Conservation (phyloP, 2,797 vertebrate genomes). For the Gambusia yucatana region DNA sequence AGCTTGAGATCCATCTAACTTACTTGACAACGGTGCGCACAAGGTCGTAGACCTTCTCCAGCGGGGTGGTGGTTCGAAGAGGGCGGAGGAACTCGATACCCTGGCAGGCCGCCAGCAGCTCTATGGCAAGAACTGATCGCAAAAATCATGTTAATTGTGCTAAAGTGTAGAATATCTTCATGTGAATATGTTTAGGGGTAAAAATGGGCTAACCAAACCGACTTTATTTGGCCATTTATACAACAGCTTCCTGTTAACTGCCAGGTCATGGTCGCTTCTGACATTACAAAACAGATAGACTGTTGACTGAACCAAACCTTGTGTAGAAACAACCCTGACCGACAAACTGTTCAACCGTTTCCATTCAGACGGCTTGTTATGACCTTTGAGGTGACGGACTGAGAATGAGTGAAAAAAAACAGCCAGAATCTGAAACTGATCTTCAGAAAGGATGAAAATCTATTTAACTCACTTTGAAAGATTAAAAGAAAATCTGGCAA, state of each 20-base stretch:
- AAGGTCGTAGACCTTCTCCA: conserved; percentile 98
- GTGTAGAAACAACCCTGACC: neutral
- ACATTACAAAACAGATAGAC: neutral
- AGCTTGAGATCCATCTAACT: conserved; percentile 68
- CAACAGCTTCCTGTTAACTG: neutral
- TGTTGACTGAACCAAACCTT: neutral
- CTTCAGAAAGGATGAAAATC: neutral
- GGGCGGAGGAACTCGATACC: conserved; percentile 98
- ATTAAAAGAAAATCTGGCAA: neutral
- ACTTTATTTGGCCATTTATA: neutral
- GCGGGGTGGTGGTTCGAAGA: conserved; percentile 92
- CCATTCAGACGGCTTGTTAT: neutral
- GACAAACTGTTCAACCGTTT: neutral
- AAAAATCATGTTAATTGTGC: neutral
- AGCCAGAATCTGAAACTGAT: neutral
- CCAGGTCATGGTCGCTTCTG: neutral
- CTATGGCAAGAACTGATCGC: conserved; percentile 90
- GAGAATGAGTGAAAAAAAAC: neutral
- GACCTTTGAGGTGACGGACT: neutral
- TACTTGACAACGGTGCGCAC: conserved; percentile 96
- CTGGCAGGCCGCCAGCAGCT: conserved; percentile 95
- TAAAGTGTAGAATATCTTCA: neutral
- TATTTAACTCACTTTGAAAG: neutral
- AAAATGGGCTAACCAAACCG: neutral
- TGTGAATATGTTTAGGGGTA: neutral